Base-by-base conservation (phyloP, 2,888 invertebrate species). In the Timema cristinae region DNA sequence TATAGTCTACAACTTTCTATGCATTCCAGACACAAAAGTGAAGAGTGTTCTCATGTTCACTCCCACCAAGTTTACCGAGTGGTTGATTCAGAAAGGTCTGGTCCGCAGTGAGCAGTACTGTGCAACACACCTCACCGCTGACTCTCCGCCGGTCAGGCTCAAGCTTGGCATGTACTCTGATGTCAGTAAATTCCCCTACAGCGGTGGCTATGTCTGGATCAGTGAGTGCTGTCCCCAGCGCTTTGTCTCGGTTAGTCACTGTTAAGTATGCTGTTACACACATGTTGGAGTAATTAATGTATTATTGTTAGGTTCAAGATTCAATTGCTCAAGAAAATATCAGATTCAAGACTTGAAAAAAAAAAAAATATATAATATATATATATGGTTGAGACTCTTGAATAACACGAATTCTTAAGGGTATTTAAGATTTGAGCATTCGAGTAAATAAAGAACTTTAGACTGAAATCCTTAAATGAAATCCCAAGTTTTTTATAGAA, bases 121-220 rank as follows among this genome's bases (percentile, higher is more conserved):
- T 79, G 84, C 85, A 0, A 82, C 89, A 69, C 94, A 94, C 80
- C 78, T 78, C 49, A 79, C 77, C 47, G 75, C 75, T 6, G 79
- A 79, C 61, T 73, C 74, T 16, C 75, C 71, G 13, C 81, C 86
- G 1, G 85, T 85, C 69, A 91, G 91, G 77, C 84, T 94, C 0
- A 94, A 94, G 79, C 83, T 95, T 7, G 92, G 90, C 85, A 93
- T 94, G 89, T 94, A 93, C 81, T 93, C 92, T 0, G 94, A 95
- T 80, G 90, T 90, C 0, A 87, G 90, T 0, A 93, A 93, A 77
- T 94, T 94, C 80, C 93, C 93, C 0, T 93, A 90, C 81, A 93
- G 93, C 0, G 95, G 95, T 0, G 95, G 95, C 52, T 95, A 95
- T 79, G 94, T 95, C 1, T 95, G 95, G 95, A 93, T 95, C 76